phyloP scores from a whole-genome alignment of 2,113 vertebrate genomes.

The Eubucco bourcierii region DNA sequence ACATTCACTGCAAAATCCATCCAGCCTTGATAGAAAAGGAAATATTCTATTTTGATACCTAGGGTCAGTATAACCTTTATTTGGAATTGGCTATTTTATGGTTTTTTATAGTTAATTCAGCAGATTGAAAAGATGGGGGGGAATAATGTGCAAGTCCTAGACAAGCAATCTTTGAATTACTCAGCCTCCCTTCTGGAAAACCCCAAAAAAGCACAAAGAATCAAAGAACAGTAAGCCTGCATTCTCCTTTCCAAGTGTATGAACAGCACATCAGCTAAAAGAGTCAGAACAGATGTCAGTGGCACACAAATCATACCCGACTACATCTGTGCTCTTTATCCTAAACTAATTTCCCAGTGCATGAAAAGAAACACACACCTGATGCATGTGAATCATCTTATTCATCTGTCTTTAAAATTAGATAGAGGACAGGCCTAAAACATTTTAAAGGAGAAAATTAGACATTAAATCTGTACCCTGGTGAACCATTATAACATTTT shows the following conservation, averaged over 20 bases:
- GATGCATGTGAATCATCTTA: neutral
- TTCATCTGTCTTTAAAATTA: neutral
- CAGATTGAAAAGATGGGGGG: neutral
- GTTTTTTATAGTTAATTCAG: neutral
- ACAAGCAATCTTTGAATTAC: neutral
- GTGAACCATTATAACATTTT: neutral
- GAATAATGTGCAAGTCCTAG: neutral
- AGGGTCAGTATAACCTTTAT: neutral
- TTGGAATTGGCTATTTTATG: neutral
- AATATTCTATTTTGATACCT: neutral
- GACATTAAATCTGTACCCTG: neutral
- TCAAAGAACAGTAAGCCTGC: neutral
- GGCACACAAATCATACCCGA: neutral
- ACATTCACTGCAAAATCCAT: neutral
- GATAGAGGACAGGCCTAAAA: neutral
- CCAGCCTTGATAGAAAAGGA: fast-evolving
- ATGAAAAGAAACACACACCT: neutral
- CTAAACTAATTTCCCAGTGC: neutral
- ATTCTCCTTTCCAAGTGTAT: neutral
- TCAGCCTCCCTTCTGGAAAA: neutral
- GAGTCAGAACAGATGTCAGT: neutral
- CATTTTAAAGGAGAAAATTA: neutral
- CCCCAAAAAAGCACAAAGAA: neutral
- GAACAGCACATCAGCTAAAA: neutral
- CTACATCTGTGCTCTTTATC: neutral